Evolutionary conservation across 2,113 vertebrate species (phyloP), one percentile per base, ranked within the genome.

Genomic region (Etheostoma cragini): DNA sequence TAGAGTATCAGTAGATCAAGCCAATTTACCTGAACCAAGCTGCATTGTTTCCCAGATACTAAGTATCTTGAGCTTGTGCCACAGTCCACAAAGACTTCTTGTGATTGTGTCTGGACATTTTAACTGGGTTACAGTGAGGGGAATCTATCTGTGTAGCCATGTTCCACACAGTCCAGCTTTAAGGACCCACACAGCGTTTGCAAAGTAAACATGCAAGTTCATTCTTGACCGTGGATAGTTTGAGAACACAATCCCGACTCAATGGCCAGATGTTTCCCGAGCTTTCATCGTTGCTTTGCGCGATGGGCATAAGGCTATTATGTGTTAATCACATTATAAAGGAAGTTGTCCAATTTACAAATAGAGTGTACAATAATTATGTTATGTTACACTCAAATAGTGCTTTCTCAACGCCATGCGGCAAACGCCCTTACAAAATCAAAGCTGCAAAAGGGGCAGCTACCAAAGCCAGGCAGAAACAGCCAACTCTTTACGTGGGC

Each of bases 81-180:
- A n/a, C 46, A 47, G 79, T 80, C 81, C 49, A 72, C 52, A 73
- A 82, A 84, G 67, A 84, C 74, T 82, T 82, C 30, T 14, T 33
- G 49, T 84, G 79, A 76, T 80, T 79, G 82, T 78, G n/a, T 86
- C 86, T 78, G 90, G 68, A 71, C 77, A 35, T 90, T 91, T 88
- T 93, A 93, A 93, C 91, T 93, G 91, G 90, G 78, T 84, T 84
- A 76, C 61, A 76, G 83, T 80, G 75, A 83, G 67, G 60, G 65
- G 74, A 85, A 22, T 64, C 78, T 84, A 30, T 72, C 42, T 69
- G 80, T 80, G 45, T 78, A 72, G 38, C 19, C 5, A 33, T 67
- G n/a, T 73, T 63, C 46, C 24, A 75, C 17, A 35, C 30, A 49
- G 3, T 72, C 33, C 24, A 71, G 72, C 33, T 30, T 30, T 30